phyloP scores from a whole-genome alignment of 30 jellyfish, hydroid and myxozoan genomes.

The Aurelia aurita region DNA sequence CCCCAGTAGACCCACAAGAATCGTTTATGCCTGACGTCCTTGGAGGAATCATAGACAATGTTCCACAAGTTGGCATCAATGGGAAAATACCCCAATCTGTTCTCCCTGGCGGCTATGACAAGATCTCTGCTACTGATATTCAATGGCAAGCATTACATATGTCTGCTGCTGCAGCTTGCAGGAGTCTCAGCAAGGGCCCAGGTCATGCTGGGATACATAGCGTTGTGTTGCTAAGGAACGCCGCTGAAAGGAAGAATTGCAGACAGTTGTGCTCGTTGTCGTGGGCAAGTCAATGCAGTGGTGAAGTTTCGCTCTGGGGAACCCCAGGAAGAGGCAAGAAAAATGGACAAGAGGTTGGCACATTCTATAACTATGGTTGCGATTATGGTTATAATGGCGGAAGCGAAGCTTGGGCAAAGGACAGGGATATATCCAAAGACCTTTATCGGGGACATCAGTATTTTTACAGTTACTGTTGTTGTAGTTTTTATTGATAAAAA shows the following conservation, averaged over 20 bases:
- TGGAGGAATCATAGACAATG: constrained; percentile 68
- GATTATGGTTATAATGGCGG: constrained; percentile 82
- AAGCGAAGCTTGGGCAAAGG: constrained; percentile 69
- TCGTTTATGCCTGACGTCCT: constrained; percentile 13
- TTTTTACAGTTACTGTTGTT: constrained; percentile 80
- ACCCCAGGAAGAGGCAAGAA: constrained; percentile 69
- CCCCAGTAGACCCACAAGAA: constrained; percentile 1
- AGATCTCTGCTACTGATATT: constrained; percentile 67
- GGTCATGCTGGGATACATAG: constrained; percentile 83
- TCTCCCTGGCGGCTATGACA: constrained; percentile 79
- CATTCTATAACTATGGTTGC: constrained; percentile 76
- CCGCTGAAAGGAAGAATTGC: constrained; percentile 67
- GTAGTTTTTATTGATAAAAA: constrained; percentile 49
- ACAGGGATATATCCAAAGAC: constrained; percentile 30
- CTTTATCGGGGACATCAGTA: constrained; percentile 66
- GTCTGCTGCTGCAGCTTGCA: constrained; percentile 87
- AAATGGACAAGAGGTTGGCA: constrained; percentile 87
- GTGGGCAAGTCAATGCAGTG: constrained; percentile 81
- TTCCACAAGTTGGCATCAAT: constrained; percentile 52
- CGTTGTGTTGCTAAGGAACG: constrained; percentile 72
- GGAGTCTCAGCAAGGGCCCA: constrained; percentile 34
- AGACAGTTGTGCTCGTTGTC: constrained; percentile 66
- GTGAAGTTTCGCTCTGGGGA: constrained; percentile 90
- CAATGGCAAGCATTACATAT: constrained; percentile 87
- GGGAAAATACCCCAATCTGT: constrained; percentile 76